A percentile compares a stretch with the other conserved stretches of the same genome.
Conservation (phyloP, 2,113 vertebrate species). For the Hyperoodon ampullatus region DNA sequence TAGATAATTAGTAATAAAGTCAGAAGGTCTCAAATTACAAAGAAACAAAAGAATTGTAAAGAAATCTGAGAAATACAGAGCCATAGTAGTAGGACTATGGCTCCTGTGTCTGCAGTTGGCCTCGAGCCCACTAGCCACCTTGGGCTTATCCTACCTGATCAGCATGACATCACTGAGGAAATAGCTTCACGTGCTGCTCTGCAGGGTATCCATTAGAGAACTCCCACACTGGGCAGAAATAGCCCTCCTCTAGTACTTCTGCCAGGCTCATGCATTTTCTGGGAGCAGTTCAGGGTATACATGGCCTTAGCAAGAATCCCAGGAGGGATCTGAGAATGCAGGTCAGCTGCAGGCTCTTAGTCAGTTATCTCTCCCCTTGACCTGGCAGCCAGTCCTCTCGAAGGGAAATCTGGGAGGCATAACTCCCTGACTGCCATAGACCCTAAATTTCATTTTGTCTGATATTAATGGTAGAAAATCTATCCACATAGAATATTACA, state of each 20-base stretch:
- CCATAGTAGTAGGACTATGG: fast-evolving
- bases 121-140: background rate
- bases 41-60: background rate
- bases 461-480: background rate
- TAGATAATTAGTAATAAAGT: background rate
- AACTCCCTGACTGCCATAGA: background rate
- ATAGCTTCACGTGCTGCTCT: background rate
- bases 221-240: background rate
- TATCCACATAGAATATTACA: background rate
- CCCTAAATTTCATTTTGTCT: background rate
- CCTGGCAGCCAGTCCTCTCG: background rate
- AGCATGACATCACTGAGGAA: background rate
- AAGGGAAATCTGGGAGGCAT: background rate
- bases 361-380: background rate
- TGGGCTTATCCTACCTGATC: background rate
- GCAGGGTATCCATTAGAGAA: background rate
- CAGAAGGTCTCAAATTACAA: background rate
- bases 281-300: background rate
- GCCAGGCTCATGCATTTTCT: background rate
- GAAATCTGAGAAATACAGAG: background rate
- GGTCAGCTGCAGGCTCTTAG: background rate
- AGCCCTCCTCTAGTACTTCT: background rate
- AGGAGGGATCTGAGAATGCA: background rate
- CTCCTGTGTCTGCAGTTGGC: background rate
- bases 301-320: background rate